Base-by-base conservation (phyloP, 2,888 invertebrate genomes). In the Dasysyrphus tricinctus region DNA sequence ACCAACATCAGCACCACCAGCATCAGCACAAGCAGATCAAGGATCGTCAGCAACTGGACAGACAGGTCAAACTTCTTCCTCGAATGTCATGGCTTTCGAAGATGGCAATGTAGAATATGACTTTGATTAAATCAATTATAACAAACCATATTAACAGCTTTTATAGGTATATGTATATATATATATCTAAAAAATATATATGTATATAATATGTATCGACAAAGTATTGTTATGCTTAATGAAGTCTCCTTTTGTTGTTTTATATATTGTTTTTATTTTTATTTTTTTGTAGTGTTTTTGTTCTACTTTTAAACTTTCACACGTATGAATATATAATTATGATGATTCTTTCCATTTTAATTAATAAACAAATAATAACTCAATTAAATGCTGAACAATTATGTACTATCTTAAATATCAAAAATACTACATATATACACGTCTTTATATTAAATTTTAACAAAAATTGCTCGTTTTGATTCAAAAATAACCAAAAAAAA, bases 51-150 rank as follows among this genome's bases (percentile, higher is more conserved):
- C 79, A 54, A 65, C 70, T 34, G 78, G 67, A 57, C 44, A 12
- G 74, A 70, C 79, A 82, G 88, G 88, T 88, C 89, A 88, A 76
- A 89, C 89, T 59, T 90, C 90, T 73, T 29, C 65, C 34, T 34
- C 47, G 16, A 92, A 91, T 80, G 88, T 90, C 59, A 91, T 92
- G 80, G 91, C 91, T 79, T 92, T 91, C 88, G 93, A 92, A 65
- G 92, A 92, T 84, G 91, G 91, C 85, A 91, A 91, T 89, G 91
- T 92, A 88, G 91, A 91, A 88, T 91, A 89, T 88, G 88, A 89
- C 73, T 88, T 88, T 82, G 89, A 89, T 85, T 89, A 88, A 88
- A 77, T 78, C 80, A 61, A 42, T 19, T 54, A 47, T 34, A 80
- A 72, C 19, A 39, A 37, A 54, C 29, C 57, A 69, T 78, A 51